phyloP scores from a whole-genome alignment of 2,113 vertebrate genomes.

The Ancistrus triradiatus region DNA sequence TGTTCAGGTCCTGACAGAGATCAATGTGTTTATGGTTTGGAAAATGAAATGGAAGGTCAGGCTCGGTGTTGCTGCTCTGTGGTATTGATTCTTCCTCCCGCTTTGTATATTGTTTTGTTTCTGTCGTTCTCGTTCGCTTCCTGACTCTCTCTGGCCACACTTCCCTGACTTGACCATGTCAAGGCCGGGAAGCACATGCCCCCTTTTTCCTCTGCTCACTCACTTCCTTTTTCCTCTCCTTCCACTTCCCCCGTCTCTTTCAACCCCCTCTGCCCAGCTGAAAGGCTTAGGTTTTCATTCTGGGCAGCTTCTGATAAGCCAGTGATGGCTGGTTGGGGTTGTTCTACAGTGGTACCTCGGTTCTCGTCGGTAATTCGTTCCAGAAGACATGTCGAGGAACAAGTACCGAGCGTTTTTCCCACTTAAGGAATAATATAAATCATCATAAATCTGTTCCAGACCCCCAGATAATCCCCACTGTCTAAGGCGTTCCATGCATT shows the following conservation, averaged over 20 bases:
- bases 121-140: no score
- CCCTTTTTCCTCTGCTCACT: conserved; percentile 6
- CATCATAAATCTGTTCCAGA: no score
- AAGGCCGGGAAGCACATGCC: neutral
- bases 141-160: neutral
- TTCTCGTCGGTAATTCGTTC: no score
- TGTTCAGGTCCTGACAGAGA: conserved; percentile 20
- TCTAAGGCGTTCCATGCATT: no score
- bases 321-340: no score
- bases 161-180: neutral
- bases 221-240: conserved; percentile 11
- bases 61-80: neutral
- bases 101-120: no score
- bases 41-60: conserved; percentile 2
- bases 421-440: no score
- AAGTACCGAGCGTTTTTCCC: no score
- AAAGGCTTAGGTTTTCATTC: conserved; percentile 70
- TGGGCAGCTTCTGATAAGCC: no score
- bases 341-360: no score
- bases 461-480: no score
- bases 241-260: neutral
- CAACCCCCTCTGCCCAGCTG: conserved; percentile 57
- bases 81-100: neutral
- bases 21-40: conserved; percentile 14
- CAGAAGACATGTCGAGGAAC: no score